A percentile compares a stretch with the other conserved stretches of the same genome.
These are phyloP conservation scores for Lerista edwardsae DNA, from an alignment of 2,797 vertebrate species.

Conservation along the genomic window DNA sequence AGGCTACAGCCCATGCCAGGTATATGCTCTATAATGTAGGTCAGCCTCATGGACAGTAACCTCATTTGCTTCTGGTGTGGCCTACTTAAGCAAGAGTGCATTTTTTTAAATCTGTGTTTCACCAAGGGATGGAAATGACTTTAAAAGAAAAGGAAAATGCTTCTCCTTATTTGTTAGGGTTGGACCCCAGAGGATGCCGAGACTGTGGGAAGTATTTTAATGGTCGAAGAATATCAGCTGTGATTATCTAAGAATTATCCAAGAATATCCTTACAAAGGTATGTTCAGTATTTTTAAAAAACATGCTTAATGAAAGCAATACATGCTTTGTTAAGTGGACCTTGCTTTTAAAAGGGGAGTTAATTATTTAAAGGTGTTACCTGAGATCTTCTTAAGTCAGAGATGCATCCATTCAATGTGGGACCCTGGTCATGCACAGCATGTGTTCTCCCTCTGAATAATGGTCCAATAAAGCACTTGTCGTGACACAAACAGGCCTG, in stretches of 20 bases:
- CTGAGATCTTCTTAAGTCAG: not conserved
- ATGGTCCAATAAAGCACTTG: not conserved
- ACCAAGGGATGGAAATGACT: constrained; percentile 19
- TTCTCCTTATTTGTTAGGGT: constrained; percentile 39
- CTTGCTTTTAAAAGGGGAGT: not conserved
- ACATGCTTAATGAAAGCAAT: not conserved
- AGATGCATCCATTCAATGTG: no score
- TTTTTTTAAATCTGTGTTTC: constrained; percentile 39
- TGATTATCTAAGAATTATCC: no score
- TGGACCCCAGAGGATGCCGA: constrained; percentile 12
- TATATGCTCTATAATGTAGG: constrained; percentile 40
- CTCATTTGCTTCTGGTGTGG: constrained; percentile 42
- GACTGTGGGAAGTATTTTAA: constrained; percentile 55
- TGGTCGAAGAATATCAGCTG: constrained; percentile 49
- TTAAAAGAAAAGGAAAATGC: constrained; percentile 26
- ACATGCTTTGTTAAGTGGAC: not conserved
- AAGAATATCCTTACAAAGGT: not conserved
- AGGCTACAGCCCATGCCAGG: constrained; percentile 34
- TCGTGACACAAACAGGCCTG: not conserved
- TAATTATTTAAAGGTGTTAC: not conserved
- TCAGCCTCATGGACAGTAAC: constrained; percentile 41
- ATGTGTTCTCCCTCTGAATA: not conserved
- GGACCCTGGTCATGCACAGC: not conserved
- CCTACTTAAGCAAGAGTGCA: constrained; percentile 45
- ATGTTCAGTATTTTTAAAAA: not conserved